phyloP scores from a whole-genome alignment of 2,797 vertebrate species.

The Podargus strigoides region DNA sequence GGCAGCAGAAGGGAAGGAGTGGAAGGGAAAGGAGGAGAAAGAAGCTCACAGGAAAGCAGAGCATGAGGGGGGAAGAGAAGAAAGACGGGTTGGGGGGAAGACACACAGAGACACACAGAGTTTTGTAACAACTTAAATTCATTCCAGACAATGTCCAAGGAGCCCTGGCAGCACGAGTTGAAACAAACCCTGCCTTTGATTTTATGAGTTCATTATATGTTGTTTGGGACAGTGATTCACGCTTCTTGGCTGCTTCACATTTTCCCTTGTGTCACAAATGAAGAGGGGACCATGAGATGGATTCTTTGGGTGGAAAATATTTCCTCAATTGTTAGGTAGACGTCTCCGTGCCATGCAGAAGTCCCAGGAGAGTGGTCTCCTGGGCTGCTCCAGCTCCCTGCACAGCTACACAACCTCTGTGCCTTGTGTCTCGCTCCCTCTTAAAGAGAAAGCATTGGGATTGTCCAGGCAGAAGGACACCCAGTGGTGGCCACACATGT shows the following conservation, averaged over 20 bases:
- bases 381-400: neutral
- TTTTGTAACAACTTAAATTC: conserved; percentile 68
- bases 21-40: neutral
- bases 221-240: conserved; percentile 67
- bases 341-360: neutral
- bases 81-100: neutral
- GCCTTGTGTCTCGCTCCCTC: neutral
- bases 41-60: neutral
- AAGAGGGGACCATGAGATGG: conserved; percentile 53
- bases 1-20: neutral
- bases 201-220: conserved; percentile 68
- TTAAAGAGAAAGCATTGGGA: neutral
- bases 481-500: accelerated
- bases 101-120: conserved; percentile 11
- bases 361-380: neutral
- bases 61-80: neutral
- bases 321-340: conserved; percentile 60
- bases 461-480: neutral
- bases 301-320: conserved; percentile 57
- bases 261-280: conserved; percentile 66
- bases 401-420: neutral
- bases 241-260: conserved; percentile 59
- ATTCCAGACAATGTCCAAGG: conserved; percentile 68
- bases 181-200: conserved; percentile 68
- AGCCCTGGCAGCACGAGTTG: conserved; percentile 59